phyloP scores from a whole-genome alignment of 2,113 vertebrate species.

The Lipophrys pholis region DNA sequence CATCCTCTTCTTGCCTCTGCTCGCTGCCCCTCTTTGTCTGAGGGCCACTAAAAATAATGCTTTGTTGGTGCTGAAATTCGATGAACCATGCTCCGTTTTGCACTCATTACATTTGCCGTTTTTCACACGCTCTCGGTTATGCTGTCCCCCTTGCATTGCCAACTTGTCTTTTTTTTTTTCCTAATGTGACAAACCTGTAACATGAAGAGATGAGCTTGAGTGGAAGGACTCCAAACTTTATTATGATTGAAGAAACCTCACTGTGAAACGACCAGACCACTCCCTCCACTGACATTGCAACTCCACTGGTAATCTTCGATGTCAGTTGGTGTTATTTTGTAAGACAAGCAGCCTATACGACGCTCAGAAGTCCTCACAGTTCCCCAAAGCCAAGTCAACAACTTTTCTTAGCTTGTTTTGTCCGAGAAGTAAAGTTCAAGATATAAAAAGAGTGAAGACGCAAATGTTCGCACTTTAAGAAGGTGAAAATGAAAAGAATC shows the following conservation, averaged over 20 bases:
- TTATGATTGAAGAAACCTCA: not conserved
- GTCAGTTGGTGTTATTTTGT: not conserved
- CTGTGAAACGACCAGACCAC: not conserved
- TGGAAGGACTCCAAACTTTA: constrained; percentile 3
- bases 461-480: not conserved
- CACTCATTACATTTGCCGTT: constrained; percentile 20
- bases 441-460: not conserved
- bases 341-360: not conserved
- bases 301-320: not conserved
- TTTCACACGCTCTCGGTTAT: constrained; percentile 41
- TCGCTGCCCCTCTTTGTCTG: constrained; percentile 2
- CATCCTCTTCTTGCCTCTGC: not conserved
- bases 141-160: constrained; percentile 24
- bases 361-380: not conserved
- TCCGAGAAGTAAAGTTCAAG: not conserved
- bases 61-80: constrained; percentile 29
- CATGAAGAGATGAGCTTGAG: constrained; percentile 9
- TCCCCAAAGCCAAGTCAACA: not conserved
- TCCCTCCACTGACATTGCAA: not conserved
- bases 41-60: constrained; percentile 1
- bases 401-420: not conserved
- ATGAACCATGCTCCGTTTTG: constrained; percentile 27
- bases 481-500: not conserved
- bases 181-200: constrained; percentile 21
- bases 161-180: constrained; percentile 11